Percentiles rank a stretch among this genome's conserved stretches.
Conservation (phyloP, 2,888 invertebrate species). For the Eupithecia subfuscata region DNA sequence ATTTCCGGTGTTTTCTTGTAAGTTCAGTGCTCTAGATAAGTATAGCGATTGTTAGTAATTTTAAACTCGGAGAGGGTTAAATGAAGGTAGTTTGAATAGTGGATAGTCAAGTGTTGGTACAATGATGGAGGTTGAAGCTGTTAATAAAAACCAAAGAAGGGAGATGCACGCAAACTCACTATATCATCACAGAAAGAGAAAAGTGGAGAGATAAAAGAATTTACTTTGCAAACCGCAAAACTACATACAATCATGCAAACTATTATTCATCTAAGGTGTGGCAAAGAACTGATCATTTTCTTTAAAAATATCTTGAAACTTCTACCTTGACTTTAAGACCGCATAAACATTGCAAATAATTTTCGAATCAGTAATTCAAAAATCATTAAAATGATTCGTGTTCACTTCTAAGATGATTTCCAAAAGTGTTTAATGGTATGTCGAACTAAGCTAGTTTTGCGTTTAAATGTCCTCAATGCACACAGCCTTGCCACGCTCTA, state of each 20-base stretch:
- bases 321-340: slow-evolving; percentile 72
- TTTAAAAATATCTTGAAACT: slow-evolving; percentile 65
- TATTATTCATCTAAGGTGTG: slow-evolving; percentile 83
- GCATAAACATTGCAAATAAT: slow-evolving; percentile 72
- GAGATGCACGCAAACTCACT: slow-evolving; percentile 57
- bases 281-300: slow-evolving; percentile 82
- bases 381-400: slow-evolving; percentile 77
- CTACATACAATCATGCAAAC: slow-evolving; percentile 73
- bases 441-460: slow-evolving; percentile 81
- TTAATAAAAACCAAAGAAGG: slow-evolving; percentile 57
- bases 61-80: slow-evolving; percentile 62
- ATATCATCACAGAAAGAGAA: slow-evolving; percentile 64
- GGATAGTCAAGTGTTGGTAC: slow-evolving; percentile 69
- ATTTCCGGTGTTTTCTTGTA: slow-evolving; percentile 38
- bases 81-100: slow-evolving; percentile 63
- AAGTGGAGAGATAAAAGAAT: slow-evolving; percentile 55
- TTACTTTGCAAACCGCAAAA: slow-evolving; percentile 61
- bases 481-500: slow-evolving; percentile 90
- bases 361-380: slow-evolving; percentile 67
- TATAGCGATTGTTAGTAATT: slow-evolving; percentile 63
- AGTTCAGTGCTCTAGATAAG: slow-evolving; percentile 45
- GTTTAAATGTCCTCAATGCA: slow-evolving; percentile 85
- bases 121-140: slow-evolving; percentile 73
- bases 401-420: slow-evolving; percentile 78
- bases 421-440: slow-evolving; percentile 72